Evolutionary conservation across 1,140 invertebrate species (phyloP).

Genomic region (Megathymus violae): DNA sequence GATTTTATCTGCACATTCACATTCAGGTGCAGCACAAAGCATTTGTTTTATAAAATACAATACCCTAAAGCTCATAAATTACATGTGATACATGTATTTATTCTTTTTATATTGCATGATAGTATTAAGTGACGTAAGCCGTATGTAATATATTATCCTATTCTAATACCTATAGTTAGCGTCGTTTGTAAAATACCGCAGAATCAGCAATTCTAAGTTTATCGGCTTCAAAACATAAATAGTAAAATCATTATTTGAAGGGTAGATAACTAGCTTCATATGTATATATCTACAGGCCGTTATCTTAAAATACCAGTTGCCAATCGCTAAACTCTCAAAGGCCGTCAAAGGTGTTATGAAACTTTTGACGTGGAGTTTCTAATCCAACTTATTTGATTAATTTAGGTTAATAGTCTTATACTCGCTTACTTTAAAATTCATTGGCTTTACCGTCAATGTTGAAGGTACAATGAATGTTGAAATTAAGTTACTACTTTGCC

Average conservation of each 20-base stretch:
- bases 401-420: neutral
- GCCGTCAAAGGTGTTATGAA: neutral
- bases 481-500: no score
- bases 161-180: neutral
- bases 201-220: neutral
- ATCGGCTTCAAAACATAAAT: neutral
- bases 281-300: neutral
- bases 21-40: slow-evolving; percentile 55
- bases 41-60: slow-evolving; percentile 59
- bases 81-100: slow-evolving; percentile 32
- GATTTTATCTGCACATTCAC: slow-evolving; percentile 62
- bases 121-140: neutral
- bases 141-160: neutral
- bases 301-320: neutral
- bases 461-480: neutral
- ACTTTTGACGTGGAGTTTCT: neutral
- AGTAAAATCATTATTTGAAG: neutral
- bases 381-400: neutral
- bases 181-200: slow-evolving; percentile 1
- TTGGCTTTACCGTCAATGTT: neutral
- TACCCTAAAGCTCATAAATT: slow-evolving; percentile 57
- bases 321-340: neutral
- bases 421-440: neutral
- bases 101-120: neutral
- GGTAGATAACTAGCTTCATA: neutral